phyloP scores from a whole-genome alignment of 1,140 invertebrate species.

The Hermetia illucens region DNA sequence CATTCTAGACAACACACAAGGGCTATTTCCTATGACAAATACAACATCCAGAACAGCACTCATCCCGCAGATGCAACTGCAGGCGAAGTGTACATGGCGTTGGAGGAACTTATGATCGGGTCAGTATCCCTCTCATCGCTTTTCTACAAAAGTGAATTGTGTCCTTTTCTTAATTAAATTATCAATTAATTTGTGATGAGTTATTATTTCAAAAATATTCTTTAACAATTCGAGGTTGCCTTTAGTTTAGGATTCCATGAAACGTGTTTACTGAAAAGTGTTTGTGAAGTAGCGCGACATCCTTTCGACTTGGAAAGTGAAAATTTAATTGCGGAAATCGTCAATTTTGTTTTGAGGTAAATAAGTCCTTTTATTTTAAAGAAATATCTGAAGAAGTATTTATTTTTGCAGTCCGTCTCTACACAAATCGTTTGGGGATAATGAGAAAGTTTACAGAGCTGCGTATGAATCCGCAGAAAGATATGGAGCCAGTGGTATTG shows the following conservation, averaged over 20 bases:
- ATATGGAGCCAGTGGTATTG: conserved; percentile 16
- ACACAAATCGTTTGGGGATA: conserved; percentile 18
- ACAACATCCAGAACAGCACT: conserved; percentile 3
- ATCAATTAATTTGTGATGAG: too few relatives aligned
- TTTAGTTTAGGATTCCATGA: conserved; percentile 19
- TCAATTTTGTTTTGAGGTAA: conserved; percentile 26
- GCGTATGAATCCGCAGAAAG: conserved; percentile 22
- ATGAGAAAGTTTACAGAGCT: conserved; percentile 15
- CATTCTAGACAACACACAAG: background rate
- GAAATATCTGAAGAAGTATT: background rate
- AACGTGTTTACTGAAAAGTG: conserved; percentile 19
- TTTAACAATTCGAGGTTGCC: conserved; percentile 8
- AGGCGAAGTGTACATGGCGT: conserved; percentile 17
- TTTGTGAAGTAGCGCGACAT: conserved; percentile 25
- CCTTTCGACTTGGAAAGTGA: conserved; percentile 17
- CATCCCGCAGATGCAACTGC: conserved; percentile 22
- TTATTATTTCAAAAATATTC: too few relatives aligned
- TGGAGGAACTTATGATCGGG: conserved; percentile 13
- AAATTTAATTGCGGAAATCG: conserved; percentile 15
- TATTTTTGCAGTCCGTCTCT: conserved; percentile 17
- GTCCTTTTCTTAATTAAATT: background rate
- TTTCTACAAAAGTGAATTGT: background rate
- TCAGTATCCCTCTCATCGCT: conserved; percentile 1
- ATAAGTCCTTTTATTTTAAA: conserved; percentile 4
- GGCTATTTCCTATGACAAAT: background rate